Conservation (phyloP, 2,888 invertebrate species). For the Drosophila hamatofila region DNA sequence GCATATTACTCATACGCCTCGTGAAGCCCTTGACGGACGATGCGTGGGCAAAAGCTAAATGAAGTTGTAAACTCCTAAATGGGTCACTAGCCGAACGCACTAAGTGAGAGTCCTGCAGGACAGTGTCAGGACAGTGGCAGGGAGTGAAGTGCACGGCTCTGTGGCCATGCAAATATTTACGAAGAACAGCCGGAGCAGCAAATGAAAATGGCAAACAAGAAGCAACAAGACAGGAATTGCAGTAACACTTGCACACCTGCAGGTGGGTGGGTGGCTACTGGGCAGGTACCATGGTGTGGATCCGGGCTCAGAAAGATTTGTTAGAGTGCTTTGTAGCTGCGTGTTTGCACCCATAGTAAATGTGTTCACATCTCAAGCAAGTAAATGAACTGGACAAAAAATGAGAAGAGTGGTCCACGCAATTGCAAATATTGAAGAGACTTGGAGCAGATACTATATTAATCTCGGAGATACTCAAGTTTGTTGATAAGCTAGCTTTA, state of each 20-base stretch:
- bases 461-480: not conserved
- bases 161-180: constrained; percentile 30
- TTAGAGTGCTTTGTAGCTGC: constrained; percentile 14
- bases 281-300: not conserved
- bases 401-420: no score
- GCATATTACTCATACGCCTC: constrained; percentile 53
- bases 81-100: constrained; percentile 22
- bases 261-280: not conserved
- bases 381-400: constrained; percentile 9
- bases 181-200: constrained; percentile 13
- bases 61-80: constrained; percentile 22
- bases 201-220: constrained; percentile 47
- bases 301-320: not conserved
- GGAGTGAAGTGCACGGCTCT: constrained; percentile 17
- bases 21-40: not conserved
- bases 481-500: not conserved
- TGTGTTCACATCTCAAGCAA: constrained; percentile 11
- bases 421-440: not conserved
- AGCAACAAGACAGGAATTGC: constrained; percentile 41
- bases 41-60: constrained; percentile 11
- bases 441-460: not conserved
- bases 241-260: constrained; percentile 22
- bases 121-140: not conserved
- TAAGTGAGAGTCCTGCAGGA: constrained; percentile 5
- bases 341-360: constrained; percentile 18